Percentiles rank a stretch among this genome's conserved stretches.
Evolutionary conservation across 2,797 vertebrate genomes (phyloP).

Genomic region (Delichon dasypus): DNA sequence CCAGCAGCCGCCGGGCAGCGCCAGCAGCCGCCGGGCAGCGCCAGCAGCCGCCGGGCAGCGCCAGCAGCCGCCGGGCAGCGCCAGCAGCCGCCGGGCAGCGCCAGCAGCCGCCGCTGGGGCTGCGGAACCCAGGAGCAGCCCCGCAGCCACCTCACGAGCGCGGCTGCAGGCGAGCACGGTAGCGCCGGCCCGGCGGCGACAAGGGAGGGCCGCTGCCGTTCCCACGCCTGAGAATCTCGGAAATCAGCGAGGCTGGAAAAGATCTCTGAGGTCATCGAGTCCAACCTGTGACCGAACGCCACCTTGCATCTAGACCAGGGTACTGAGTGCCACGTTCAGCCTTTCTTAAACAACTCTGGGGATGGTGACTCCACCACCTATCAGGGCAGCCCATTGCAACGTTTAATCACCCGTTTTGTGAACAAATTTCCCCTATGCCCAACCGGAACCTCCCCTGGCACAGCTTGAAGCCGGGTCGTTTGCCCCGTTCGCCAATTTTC

Average conservation of each 20-base stretch:
- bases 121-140: neutral
- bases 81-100: neutral
- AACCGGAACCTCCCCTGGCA: neutral
- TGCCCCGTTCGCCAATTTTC: fast-evolving
- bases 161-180: neutral
- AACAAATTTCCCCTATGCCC: no score
- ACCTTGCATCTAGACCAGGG: fast-evolving
- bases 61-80: no score
- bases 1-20: neutral
- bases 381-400: neutral
- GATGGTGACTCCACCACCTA: no score
- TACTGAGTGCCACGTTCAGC: no score
- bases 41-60: neutral
- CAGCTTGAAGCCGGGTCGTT: neutral
- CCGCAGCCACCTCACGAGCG: no score
- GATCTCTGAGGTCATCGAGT: neutral
- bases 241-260: neutral
- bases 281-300: no score
- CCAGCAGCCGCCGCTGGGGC: no score
- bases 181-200: neutral
- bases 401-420: no score
- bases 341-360: neutral
- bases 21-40: no score
- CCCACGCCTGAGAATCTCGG: neutral
- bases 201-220: neutral